Base-by-base conservation (phyloP, 2,888 invertebrate genomes). In the Stenurella melanura region DNA sequence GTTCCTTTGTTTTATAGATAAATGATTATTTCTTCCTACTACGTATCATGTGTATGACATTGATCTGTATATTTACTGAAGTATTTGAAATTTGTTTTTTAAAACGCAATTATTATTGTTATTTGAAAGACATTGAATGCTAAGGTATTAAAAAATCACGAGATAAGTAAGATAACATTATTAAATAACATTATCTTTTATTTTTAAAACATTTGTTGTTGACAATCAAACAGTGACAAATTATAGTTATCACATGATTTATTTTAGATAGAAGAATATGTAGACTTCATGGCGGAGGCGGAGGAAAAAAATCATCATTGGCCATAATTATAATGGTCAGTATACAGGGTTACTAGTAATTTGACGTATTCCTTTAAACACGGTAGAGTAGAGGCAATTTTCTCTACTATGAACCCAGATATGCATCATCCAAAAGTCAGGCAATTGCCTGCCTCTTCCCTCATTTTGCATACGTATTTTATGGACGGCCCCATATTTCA, bases 21-120 rank as follows among this genome's bases (percentile, higher is more conserved):
- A 26, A 26, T 26, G 21, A 26, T 3, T 34, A 34, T 34, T 34
- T 9, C 30, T 34, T 50, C n/a, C n/a, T 50, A 17, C 7, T 50
- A 17, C 12, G 12, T 50, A 50, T 50, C n/a, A 0, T 50, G n/a
- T 50, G n/a, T n/a, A 50, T 50, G 50, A 50, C 50, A 50, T 50
- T 50, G 50, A 50, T 50, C 50, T 38, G 38, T 38, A 38, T 38
- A 15, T 50, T 12, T 50, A 50, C 50, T 6, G 50, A 42, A 42
- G 15, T 15, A 42, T 15, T 42, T 15, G 10, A 50, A 50, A 50
- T n/a, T 50, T 50, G 15, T 50, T 50, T 50, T 50, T 50, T 50
- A 50, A 50, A 50, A 50, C n/a, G 50, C 50, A 50, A 17, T n/a
- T 50, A n/a, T 50, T 50, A 50, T 50, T 50, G n/a, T 50, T 50